Percentiles rank a stretch among this genome's conserved stretches.
phyloP scores from a whole-genome alignment of 2,888 invertebrate genomes.

The Craniophora ligustri region DNA sequence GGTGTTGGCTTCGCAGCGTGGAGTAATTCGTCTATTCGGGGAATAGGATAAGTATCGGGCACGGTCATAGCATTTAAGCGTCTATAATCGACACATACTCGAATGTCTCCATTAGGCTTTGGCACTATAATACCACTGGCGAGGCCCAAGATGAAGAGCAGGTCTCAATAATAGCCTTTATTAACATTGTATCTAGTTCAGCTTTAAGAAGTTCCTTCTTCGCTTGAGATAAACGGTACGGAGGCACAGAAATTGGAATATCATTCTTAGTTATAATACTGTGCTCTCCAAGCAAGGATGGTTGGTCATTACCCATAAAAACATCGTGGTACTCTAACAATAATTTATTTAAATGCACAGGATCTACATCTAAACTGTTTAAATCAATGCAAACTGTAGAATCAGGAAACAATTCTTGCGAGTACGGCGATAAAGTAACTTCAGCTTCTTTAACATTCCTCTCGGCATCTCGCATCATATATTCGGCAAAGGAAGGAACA shows the following conservation, averaged over 20 bases:
- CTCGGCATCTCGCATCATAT: conserved; percentile 9
- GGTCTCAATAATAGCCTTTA: background rate
- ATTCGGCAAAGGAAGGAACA: conserved; percentile 3
- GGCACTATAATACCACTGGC: too few relatives aligned
- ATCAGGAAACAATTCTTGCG: background rate
- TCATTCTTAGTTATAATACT: conserved; percentile 24
- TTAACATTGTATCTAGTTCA: conserved; percentile 5
- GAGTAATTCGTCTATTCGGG: too few relatives aligned
- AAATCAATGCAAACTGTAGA: too few relatives aligned
- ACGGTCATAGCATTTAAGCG: too few relatives aligned
- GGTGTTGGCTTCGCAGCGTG: too few relatives aligned
- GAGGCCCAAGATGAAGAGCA: too few relatives aligned
- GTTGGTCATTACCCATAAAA: conserved; percentile 5
- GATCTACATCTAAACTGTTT: too few relatives aligned
- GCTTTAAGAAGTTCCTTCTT: background rate
- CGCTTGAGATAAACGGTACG: conserved; percentile 12
- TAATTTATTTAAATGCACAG: conserved; percentile 5
- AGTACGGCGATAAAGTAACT: conserved; percentile 1
- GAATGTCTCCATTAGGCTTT: too few relatives aligned
- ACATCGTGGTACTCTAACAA: conserved; percentile 4
- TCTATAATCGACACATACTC: too few relatives aligned
- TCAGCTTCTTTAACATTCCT: background rate
- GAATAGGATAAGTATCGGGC: too few relatives aligned
- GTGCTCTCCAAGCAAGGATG: conserved; percentile 15
- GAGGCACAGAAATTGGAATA: conserved; percentile 12